Evolutionary conservation across 2,797 vertebrate genomes (phyloP), one percentile per base, ranked within the genome.

Genomic region (Danio choprae): DNA sequence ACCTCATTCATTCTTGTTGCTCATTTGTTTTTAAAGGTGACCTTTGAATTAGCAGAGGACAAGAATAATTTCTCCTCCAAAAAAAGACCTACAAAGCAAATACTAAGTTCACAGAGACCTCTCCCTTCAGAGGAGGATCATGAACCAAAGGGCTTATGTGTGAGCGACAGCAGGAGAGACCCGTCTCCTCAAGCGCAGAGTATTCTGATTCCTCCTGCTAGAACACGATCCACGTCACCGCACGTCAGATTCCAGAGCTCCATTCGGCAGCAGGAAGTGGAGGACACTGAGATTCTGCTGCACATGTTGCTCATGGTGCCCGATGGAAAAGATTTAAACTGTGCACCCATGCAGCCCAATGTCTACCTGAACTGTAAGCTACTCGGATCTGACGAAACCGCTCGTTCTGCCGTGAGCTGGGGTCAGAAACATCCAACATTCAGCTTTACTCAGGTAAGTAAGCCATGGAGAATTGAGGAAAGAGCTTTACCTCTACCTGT

Each of bases 311-410:
- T 99, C 77, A 95, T 97, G 96, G 96, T 98, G 59, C 95, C 95
- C 0, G 92, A 97, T 46, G 98, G 97, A 48, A 97, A 93, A 87
- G 94, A 95, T 80, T 96, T 98, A 38, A 64, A 16, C 77, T 87
- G 87, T 63, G 89, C 85, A 15, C 87, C 89, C 0, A 22, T 44
- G 9, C 56, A 94, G 13, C 95, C 93, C 43, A 98, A 96, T 0
- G 71, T 96, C 7, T 99, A 98, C 89, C 90, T 99, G 64, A 97
- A 92, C 86, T 98, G 95, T 89, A 99, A 97, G 73, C 91, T 98
- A 74, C 96, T 99, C 77, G 95, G 94, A 89, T 93, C 92, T 0
- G 94, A 97, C 79, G 96, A 95, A 86, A 93, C 90, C 0, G 91
- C 92, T 0, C 94, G 93, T 64, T 98, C 98, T 2, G 59, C 90